Evolutionary conservation across 1,140 invertebrate genomes (phyloP).

Genomic region (Brachionus manjavacas): DNA sequence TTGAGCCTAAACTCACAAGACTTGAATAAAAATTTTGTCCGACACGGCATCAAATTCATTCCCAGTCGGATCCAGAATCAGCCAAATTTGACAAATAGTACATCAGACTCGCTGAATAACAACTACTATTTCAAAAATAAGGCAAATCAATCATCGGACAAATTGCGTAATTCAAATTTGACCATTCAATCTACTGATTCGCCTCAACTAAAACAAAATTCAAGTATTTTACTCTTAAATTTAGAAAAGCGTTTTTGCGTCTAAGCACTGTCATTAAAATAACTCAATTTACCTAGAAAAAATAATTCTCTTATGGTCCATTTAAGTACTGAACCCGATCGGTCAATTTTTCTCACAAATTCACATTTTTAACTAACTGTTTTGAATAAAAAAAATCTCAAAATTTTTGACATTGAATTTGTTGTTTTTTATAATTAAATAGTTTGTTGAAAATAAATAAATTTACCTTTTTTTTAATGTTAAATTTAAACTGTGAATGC

Average conservation of each 20-base stretch:
- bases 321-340: neutral
- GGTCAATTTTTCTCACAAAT: neutral
- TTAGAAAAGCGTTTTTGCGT: neutral
- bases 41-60: neutral
- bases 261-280: neutral
- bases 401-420: neutral
- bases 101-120: slow-evolving; percentile 8
- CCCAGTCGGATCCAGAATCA: neutral
- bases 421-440: neutral
- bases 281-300: too few species aligned
- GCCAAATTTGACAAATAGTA: neutral
- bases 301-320: too few species aligned
- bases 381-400: neutral
- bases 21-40: neutral
- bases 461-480: neutral
- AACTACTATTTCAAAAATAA: neutral
- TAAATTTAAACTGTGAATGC: neutral
- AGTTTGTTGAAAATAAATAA: neutral
- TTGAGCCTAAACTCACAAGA: neutral
- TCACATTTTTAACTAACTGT: neutral
- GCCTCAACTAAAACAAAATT: neutral
- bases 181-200: neutral
- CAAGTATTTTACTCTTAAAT: neutral
- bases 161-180: neutral
- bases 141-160: neutral